Evolutionary conservation across 2,888 invertebrate genomes (phyloP).

Genomic region (Epinotia brunnichana): DNA sequence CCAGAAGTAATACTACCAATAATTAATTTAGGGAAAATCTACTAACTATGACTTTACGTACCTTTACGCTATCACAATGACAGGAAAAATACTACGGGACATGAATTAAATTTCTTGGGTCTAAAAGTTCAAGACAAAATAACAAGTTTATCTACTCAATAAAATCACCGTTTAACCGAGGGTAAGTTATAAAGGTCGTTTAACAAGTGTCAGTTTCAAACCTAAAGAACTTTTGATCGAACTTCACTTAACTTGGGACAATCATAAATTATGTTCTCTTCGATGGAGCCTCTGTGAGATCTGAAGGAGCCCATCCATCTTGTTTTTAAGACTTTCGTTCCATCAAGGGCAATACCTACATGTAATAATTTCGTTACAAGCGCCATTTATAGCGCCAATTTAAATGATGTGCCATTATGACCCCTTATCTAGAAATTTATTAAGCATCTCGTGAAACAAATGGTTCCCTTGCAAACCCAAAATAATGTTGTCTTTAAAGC

Average conservation of each 20-base stretch:
- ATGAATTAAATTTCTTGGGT: not conserved
- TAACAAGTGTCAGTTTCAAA: slow-evolving; percentile 22
- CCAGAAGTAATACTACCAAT: too few relatives aligned
- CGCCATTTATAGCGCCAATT: slow-evolving; percentile 1
- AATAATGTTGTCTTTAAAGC: slow-evolving; percentile 22
- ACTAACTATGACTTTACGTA: not conserved
- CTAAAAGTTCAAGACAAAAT: not conserved
- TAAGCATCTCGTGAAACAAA: slow-evolving; percentile 18
- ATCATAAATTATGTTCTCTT: slow-evolving; percentile 34
- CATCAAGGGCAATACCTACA: slow-evolving; percentile 25
- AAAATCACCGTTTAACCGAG: slow-evolving; percentile 4
- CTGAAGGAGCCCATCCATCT: slow-evolving; percentile 38
- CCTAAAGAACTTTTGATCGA: slow-evolving; percentile 30
- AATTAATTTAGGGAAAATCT: too few relatives aligned
- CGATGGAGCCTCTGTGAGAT: slow-evolving; percentile 19
- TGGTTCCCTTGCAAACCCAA: slow-evolving; percentile 24
- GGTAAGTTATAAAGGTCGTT: slow-evolving; percentile 15
- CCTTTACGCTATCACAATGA: too few relatives aligned
- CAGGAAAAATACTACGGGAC: too few relatives aligned
- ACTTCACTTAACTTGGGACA: slow-evolving; percentile 28
- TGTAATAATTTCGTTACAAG: slow-evolving; percentile 24
- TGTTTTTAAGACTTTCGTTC: slow-evolving; percentile 33
- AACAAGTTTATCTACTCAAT: not conserved
- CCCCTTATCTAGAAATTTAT: slow-evolving; percentile 28
- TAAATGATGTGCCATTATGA: slow-evolving; percentile 18